phyloP scores from a whole-genome alignment of 2,797 vertebrate species.

The Paguma larvata region DNA sequence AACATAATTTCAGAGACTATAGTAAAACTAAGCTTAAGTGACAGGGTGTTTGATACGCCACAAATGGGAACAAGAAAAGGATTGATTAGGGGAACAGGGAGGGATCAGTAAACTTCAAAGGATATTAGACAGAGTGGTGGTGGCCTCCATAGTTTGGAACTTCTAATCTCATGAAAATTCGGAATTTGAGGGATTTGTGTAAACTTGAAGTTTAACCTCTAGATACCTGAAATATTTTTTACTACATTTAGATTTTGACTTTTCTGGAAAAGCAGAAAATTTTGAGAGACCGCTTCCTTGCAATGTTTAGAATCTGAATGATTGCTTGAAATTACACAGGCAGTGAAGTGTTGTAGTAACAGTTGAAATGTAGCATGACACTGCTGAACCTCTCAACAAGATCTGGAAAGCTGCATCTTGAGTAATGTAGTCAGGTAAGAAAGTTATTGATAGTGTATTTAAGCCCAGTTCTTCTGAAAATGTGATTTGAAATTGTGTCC shows the following conservation, averaged over 20 bases:
- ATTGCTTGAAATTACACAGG: neutral
- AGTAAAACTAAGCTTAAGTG: constrained; percentile 53
- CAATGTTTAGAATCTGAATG: constrained; percentile 15
- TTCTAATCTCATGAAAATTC: neutral
- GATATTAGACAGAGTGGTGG: neutral
- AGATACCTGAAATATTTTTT: neutral
- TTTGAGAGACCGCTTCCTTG: neutral
- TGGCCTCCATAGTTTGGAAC: neutral
- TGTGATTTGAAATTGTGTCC: constrained; percentile 32
- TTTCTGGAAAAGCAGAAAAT: neutral
- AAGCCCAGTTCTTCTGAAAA: neutral
- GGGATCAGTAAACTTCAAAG: neutral
- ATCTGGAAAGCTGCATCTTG: neutral
- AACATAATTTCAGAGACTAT: constrained; percentile 66
- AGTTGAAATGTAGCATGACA: neutral
- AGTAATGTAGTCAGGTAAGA: neutral
- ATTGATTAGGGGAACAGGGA: neutral
- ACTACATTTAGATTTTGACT: constrained; percentile 25
- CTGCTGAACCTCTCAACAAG: neutral
- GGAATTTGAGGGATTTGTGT: constrained; percentile 39
- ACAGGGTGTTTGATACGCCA: constrained; percentile 63
- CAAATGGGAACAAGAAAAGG: constrained; percentile 32
- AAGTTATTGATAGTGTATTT: constrained; percentile 34
- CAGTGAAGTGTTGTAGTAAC: neutral
- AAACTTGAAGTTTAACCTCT: neutral